Evolutionary conservation across 2,888 invertebrate genomes (phyloP).

Genomic region (Epistrophe eligans): DNA sequence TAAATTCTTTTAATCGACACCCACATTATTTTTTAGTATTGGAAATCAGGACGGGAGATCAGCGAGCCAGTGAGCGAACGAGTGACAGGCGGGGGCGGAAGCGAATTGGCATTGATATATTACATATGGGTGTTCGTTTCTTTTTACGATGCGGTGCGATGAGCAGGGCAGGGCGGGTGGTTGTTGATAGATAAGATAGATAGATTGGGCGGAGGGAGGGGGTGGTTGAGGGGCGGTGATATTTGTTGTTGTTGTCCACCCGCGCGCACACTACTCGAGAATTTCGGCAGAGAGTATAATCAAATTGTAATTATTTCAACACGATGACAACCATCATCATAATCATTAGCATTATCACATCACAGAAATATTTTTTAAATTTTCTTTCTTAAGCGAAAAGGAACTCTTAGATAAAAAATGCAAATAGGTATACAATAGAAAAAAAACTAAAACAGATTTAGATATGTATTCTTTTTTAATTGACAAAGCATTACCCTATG

Average conservation of each 20-base stretch:
- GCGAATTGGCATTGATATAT: constrained; percentile 26
- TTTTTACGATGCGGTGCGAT: background rate
- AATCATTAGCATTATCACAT: constrained; percentile 5
- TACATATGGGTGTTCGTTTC: background rate
- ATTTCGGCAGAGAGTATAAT: constrained; percentile 15
- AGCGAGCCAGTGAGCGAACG: background rate
- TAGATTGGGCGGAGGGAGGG: background rate
- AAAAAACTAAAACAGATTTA: background rate
- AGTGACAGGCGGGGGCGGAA: constrained; percentile 10
- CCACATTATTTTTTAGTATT: constrained; percentile 29
- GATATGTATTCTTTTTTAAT: background rate
- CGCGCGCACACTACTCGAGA: constrained; percentile 13
- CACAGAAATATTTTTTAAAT: background rate
- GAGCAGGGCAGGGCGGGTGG: background rate
- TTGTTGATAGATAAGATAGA: background rate
- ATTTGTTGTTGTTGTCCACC: constrained; percentile 20
- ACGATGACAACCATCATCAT: background rate
- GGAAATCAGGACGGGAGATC: background rate
- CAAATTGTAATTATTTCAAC: constrained; percentile 37
- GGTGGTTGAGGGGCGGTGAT: background rate
- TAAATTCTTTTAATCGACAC: constrained; percentile 36
- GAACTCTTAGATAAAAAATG: background rate
- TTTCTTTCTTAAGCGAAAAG: background rate
- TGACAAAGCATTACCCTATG: constrained; percentile 18
- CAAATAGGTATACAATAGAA: constrained; percentile 9